Conservation (phyloP, 2,113 vertebrate genomes). For the Halichoeres trimaculatus region DNA sequence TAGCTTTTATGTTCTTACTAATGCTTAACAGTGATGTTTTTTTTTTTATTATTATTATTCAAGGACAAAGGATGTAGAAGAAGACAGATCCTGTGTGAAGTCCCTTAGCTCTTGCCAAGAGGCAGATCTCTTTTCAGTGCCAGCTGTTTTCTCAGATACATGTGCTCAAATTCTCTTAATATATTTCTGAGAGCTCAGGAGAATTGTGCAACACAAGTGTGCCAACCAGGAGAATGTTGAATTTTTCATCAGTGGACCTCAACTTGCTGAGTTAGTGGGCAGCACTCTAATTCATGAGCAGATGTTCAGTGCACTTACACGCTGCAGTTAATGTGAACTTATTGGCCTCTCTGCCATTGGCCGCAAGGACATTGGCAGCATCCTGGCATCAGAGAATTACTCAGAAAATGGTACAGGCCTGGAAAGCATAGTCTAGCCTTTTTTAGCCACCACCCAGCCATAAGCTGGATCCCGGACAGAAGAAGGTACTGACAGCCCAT, state of each 20-base stretch:
- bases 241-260: conserved; percentile 98
- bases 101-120: conserved; percentile 90
- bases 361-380: conserved; percentile 97
- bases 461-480: conserved; percentile 81
- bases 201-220: conserved; percentile 97
- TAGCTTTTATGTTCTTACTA: conserved; percentile 71
- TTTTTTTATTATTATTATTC: conserved; percentile 63
- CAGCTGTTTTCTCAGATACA: conserved; percentile 99
- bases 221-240: conserved; percentile 97
- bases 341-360: conserved; percentile 91
- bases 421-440: conserved; percentile 71
- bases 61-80: conserved; percentile 94
- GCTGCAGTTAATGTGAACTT: conserved; percentile 95
- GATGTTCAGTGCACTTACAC: conserved; percentile 97
- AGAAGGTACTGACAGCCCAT: conserved; percentile 84
- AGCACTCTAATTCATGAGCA: conserved; percentile 98
- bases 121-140: conserved; percentile 93
- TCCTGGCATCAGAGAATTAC: conserved; percentile 91
- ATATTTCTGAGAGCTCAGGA: conserved; percentile 98
- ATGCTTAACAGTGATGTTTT: conserved; percentile 71
- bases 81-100: conserved; percentile 89
- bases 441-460: conserved; percentile 84
- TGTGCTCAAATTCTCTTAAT: conserved; percentile 97
- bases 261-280: conserved; percentile 91
- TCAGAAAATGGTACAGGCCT: conserved; percentile 77